These are phyloP conservation scores for Neocrepidodera transversa DNA, from an alignment of 2,888 invertebrate genomes.

Conservation along the genomic window DNA sequence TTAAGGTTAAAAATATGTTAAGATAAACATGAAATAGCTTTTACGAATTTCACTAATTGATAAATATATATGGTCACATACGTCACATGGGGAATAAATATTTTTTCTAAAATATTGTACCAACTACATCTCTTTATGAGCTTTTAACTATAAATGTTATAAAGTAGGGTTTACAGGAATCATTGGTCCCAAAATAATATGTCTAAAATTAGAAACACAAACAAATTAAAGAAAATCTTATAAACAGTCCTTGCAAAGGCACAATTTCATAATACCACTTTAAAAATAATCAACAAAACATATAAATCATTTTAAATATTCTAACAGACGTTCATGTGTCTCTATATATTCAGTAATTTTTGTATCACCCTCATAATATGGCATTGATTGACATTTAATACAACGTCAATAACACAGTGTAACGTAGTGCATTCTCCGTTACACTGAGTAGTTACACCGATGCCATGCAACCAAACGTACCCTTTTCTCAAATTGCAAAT, in stretches of 20 bases:
- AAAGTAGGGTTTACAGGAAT: constrained; percentile 37
- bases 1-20: constrained; percentile 1
- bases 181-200: constrained; percentile 57
- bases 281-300: constrained; percentile 20
- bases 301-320: not conserved
- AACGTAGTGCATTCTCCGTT: no score
- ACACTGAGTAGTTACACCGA: no score
- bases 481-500: no score
- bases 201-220: constrained; percentile 43
- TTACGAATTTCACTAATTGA: constrained; percentile 30
- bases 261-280: constrained; percentile 51
- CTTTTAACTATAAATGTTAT: constrained; percentile 22
- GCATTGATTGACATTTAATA: no score
- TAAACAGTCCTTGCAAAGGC: constrained; percentile 54
- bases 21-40: constrained; percentile 22
- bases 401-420: no score
- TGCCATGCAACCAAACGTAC: no score
- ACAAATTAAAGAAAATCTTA: constrained; percentile 28
- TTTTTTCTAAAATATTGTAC: constrained; percentile 19
- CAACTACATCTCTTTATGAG: constrained; percentile 21
- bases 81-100: constrained; percentile 24
- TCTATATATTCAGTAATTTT: no score
- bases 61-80: constrained; percentile 25
- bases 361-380: no score
- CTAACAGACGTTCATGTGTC: constrained; percentile 14